Evolutionary conservation across 2,888 invertebrate genomes (phyloP).

Genomic region (Rotaria sp.): DNA sequence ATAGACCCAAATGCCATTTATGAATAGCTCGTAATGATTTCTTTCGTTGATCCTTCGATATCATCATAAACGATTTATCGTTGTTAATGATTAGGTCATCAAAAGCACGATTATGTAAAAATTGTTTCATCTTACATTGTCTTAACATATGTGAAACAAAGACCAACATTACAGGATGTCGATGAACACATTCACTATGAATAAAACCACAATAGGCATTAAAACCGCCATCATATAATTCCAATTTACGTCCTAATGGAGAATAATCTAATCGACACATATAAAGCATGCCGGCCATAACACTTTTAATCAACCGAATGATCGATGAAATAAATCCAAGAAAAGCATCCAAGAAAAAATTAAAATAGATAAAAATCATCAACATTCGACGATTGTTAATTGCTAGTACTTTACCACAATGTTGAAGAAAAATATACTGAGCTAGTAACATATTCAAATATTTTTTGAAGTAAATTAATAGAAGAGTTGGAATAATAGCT

Average conservation of each 20-base stretch:
- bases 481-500: not conserved
- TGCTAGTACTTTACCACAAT: not conserved
- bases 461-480: not conserved
- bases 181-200: not conserved
- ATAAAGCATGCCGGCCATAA: not conserved
- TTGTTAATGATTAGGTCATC: no score
- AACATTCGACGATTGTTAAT: not conserved
- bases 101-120: no score
- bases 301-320: not conserved
- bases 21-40: not conserved
- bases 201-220: conserved; percentile 1
- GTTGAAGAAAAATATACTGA: not conserved
- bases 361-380: conserved; percentile 9
- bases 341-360: not conserved
- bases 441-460: not conserved
- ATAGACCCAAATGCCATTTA: not conserved
- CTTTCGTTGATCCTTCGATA: not conserved
- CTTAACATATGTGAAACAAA: not conserved
- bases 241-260: not conserved
- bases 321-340: not conserved
- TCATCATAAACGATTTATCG: no score
- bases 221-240: not conserved
- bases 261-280: not conserved
- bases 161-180: not conserved
- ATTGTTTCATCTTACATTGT: no score